A percentile compares a stretch with the other conserved stretches of the same genome.
phyloP scores from a whole-genome alignment of 2,888 invertebrate species.

The Micropterix aruncella region DNA sequence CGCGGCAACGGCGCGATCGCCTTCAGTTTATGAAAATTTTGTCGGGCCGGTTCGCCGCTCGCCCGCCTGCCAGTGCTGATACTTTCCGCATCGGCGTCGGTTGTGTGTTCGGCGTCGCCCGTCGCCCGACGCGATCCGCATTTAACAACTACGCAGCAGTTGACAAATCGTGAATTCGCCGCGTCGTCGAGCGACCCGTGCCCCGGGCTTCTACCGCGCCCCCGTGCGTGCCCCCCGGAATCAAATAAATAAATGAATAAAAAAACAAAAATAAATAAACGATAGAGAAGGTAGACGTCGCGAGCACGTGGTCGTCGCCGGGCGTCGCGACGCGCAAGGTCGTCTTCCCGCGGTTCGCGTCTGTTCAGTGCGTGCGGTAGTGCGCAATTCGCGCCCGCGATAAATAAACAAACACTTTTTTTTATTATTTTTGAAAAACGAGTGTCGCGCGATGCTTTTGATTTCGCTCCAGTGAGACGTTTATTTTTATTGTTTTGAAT shows the following conservation, averaged over 20 bases:
- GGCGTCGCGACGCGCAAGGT: neutral
- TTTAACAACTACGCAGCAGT: neutral
- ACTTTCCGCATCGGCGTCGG: neutral
- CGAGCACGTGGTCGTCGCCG: neutral
- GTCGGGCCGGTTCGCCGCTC: neutral
- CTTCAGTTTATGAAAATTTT: too few relatives aligned
- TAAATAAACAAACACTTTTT: neutral
- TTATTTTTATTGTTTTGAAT: neutral
- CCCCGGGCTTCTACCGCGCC: too few relatives aligned
- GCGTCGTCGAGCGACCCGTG: neutral
- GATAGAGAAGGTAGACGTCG: too few relatives aligned
- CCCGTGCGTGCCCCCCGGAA: too few relatives aligned
- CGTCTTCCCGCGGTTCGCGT: neutral
- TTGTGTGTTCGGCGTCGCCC: neutral
- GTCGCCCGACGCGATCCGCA: neutral
- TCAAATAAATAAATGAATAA: too few relatives aligned
- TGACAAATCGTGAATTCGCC: too few relatives aligned
- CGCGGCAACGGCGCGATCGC: too few relatives aligned
- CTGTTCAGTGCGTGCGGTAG: neutral
- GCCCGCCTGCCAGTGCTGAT: neutral
- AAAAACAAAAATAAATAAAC: too few relatives aligned
- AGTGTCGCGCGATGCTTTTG: neutral
- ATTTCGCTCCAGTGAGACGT: neutral
- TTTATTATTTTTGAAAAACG: neutral
- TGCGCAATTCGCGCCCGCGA: neutral